These are phyloP conservation scores for Meloe dianella DNA, from an alignment of 2,888 invertebrate genomes.

Conservation along the genomic window DNA sequence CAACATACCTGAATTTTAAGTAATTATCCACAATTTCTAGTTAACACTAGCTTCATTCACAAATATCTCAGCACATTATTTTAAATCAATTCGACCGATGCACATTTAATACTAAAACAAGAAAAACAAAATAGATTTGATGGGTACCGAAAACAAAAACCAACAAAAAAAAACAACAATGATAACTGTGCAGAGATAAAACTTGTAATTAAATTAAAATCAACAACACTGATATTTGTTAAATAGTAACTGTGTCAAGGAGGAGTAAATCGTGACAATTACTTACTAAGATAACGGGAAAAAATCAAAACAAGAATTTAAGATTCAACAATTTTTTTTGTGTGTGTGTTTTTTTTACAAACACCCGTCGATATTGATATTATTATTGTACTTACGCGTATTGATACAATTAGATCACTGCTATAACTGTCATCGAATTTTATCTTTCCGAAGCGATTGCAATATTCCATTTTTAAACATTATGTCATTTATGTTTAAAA, in stretches of 20 bases:
- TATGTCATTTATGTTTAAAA: too few relatives aligned
- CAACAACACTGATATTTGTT: too few relatives aligned
- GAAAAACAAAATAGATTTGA: neutral
- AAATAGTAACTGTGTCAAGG: too few relatives aligned
- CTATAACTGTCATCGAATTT: conserved; percentile 42
- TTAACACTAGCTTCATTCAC: neutral
- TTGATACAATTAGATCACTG: conserved; percentile 48
- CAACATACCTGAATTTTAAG: neutral
- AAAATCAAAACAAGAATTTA: conserved; percentile 16
- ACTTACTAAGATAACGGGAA: too few relatives aligned
- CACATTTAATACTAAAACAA: neutral
- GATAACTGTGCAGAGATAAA: too few relatives aligned
- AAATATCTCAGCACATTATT: neutral
- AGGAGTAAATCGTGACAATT: too few relatives aligned
- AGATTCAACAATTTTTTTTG: too few relatives aligned
- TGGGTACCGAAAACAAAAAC: neutral
- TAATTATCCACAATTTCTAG: too few relatives aligned
- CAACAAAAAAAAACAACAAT: neutral
- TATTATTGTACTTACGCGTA: neutral
- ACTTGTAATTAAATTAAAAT: too few relatives aligned
- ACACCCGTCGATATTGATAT: conserved; percentile 33
- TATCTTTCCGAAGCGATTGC: conserved; percentile 39
- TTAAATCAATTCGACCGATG: neutral
- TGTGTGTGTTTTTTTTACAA: conserved; percentile 18
- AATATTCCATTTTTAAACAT: conserved; percentile 37